Conservation (phyloP, 2,888 invertebrate genomes). For the Euclidia mi region DNA sequence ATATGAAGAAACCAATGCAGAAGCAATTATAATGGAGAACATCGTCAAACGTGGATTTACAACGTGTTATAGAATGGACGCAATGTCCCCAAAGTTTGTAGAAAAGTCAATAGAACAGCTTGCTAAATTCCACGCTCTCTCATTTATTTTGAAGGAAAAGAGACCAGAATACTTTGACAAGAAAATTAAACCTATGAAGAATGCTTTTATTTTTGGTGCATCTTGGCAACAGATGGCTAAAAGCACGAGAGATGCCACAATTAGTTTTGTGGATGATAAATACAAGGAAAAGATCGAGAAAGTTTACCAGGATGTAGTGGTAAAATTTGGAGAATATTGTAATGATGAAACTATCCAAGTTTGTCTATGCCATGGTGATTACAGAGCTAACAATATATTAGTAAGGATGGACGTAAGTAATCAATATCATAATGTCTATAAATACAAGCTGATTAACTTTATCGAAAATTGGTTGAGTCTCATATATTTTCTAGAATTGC, state of each 20-base stretch:
- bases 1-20: constrained; percentile 60
- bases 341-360: constrained; percentile 44
- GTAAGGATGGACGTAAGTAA: constrained; percentile 67
- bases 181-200: constrained; percentile 53
- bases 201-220: constrained; percentile 50
- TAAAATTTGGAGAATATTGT: constrained; percentile 54
- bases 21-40: constrained; percentile 71
- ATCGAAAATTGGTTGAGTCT: no score
- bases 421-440: not conserved
- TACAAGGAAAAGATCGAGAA: constrained; percentile 49
- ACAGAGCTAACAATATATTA: constrained; percentile 73
- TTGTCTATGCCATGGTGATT: constrained; percentile 73
- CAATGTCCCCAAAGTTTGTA: constrained; percentile 64
- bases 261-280: constrained; percentile 48
- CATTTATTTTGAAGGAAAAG: constrained; percentile 64
- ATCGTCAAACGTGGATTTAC: constrained; percentile 64
- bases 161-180: constrained; percentile 62
- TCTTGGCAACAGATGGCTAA: constrained; percentile 52
- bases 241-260: constrained; percentile 46
- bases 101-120: constrained; percentile 66
- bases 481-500: no score
- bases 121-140: constrained; percentile 73
- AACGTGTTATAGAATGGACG: constrained; percentile 62
- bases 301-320: constrained; percentile 40
- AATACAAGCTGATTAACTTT: not conserved